A percentile compares a stretch with the other conserved stretches of the same genome.
Evolutionary conservation across 2,113 vertebrate genomes (phyloP).

Genomic region (Neomonachus schauinslandi): DNA sequence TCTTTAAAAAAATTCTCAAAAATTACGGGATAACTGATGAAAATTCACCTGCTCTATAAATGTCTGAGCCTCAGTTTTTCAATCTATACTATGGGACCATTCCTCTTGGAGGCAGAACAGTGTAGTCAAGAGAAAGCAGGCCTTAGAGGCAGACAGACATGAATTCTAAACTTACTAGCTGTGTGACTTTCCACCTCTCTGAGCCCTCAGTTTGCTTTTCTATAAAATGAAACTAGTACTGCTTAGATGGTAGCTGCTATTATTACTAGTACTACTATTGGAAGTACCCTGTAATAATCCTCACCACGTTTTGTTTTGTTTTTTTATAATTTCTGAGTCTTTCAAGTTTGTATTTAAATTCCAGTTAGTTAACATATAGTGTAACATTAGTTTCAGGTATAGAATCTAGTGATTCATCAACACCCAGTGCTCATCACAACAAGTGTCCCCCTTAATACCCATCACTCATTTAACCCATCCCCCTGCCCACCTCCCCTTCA

Average conservation of each 20-base stretch:
- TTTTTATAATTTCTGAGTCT: background rate
- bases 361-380: background rate
- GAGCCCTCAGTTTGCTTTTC: background rate
- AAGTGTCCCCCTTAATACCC: no score
- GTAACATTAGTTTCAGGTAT: background rate
- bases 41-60: conserved; percentile 32
- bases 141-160: background rate
- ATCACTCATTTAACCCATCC: no score
- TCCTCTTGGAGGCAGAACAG: background rate
- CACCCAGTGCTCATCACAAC: background rate
- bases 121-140: background rate
- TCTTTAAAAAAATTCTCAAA: background rate
- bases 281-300: background rate
- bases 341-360: background rate
- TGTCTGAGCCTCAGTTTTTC: conserved; percentile 14
- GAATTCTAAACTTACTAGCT: conserved; percentile 45
- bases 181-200: background rate
- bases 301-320: no score
- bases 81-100: background rate
- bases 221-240: conserved; percentile 42
- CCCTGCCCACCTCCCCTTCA: no score
- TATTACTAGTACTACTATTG: background rate
- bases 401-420: background rate
- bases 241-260: background rate
- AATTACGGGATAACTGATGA: conserved; percentile 3